Evolutionary conservation across 1,140 invertebrate genomes (phyloP), one percentile per base, ranked within the genome.

Genomic region (Callitettix versicolor): DNA sequence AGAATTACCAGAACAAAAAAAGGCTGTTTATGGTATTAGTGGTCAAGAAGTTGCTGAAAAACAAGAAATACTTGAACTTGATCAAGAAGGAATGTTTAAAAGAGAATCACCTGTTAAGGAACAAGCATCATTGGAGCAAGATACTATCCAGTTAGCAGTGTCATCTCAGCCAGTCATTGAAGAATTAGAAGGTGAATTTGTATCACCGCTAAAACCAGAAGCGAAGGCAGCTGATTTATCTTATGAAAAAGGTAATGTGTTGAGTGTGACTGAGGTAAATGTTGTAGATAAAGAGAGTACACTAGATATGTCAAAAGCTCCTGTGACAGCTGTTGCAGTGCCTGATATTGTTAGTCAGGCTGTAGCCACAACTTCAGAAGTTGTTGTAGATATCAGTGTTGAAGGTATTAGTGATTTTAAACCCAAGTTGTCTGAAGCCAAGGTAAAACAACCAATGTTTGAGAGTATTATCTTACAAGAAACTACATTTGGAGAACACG

Each of bases 381-480:
- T 76, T 49, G 20, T 69, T 22, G 65, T 71, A 33, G 65, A 72
- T 48, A 61, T 65, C 5, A 66, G 62, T 40, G 56, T 73, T 53
- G 67, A 59, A 18, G 65, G 72, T 24, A 58, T 76, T 6, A 59
- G 56, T 36, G 26, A 64, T 22, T 62, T 68, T 52, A 61, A 63
- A 49, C 64, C 67, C 2, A 50, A 63, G 50, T 64, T 69, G 55
- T 62, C 64, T 22, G 68, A 64, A 58, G 73, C 76, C 0, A 70
- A 69, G 53, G 63, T 73, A 33, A 63, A 62, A 58, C 61, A 57
- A 59, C 53, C 42, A 47, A 53, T 71, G 26, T 72, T 74, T 33
- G 76, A 80, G 66, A 69, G 73, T 59, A 58, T 81, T 18, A 67
- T 76, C 51, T 68, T 71, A 49, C 69, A 67, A 14, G 73, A 79